Evolutionary conservation across 2,113 vertebrate species (phyloP), one percentile per base, ranked within the genome.

Genomic region (Myxocyprinus asiaticus): DNA sequence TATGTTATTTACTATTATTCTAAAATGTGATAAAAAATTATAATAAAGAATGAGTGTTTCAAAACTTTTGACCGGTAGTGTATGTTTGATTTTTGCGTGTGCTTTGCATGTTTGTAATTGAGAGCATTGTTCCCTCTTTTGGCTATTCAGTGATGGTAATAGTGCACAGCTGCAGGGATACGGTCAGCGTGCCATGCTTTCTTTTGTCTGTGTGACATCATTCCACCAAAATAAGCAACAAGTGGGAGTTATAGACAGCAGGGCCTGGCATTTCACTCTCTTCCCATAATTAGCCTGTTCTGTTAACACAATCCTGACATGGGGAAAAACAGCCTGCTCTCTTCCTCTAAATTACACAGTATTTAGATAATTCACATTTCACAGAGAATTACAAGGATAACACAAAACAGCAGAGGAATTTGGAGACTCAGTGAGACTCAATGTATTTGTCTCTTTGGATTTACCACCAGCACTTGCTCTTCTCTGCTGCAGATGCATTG

Each of bases 191-290:
- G 55, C 55, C 33, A 66, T 66, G 67, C 61, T 10, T 44, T 51
- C 80, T 59, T 80, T 82, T 72, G 81, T 77, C 47, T 58, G 48
- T 11, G 53, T 84, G 65, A 47, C 73, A 76, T 77, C 71, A 82
- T 44, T 68, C 68, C 4, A 67, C 68, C 77, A 62, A 73, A 85
- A 85, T 79, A 82, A 85, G 83, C 74, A 82, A 82, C 77, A 80
- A 81, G 80, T 82, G 47, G 42, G 75, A 76, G 76, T 42, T 71
- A 12, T 15, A 77, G 67, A 74, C 77, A 80, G 83, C 44, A 50
- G 44, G 67, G 53, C 51, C 71, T 82, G 66, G 67, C 80, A 82
- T 12, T 45, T 43, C 64, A 44, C 64, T 48, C 51, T 80, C 51
- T 80, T 68, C 22, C 64, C 50, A 55, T 78, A 82, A 82, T 85